These are phyloP conservation scores for Genyomyrus donnyi DNA, from an alignment of 2,113 vertebrate genomes.

Conservation along the genomic window DNA sequence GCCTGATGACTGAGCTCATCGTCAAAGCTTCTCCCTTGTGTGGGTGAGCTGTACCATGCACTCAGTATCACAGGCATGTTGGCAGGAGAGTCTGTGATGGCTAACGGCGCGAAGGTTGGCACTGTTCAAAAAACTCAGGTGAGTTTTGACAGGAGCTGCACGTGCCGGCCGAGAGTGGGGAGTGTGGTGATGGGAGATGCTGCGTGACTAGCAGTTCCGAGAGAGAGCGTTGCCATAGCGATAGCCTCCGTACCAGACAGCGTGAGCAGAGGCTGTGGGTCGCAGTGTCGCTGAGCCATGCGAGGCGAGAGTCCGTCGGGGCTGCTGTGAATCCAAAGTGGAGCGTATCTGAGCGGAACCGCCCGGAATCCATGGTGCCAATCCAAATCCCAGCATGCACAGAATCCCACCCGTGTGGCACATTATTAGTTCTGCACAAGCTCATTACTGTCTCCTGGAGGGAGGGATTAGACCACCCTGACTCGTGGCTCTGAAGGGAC, in stretches of 20 bases:
- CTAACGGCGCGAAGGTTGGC: background rate
- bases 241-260: background rate
- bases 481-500: background rate
- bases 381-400: constrained; percentile 6
- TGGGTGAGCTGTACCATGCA: background rate
- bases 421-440: background rate
- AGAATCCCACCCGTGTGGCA: background rate
- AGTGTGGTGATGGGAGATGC: background rate
- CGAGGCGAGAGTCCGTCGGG: background rate
- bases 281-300: background rate
- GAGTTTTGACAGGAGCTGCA: background rate
- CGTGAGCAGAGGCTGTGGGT: background rate
- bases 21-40: background rate
- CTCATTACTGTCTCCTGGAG: constrained; percentile 1
- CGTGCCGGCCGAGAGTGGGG: background rate
- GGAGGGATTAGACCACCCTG: background rate
- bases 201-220: background rate
- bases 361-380: background rate
- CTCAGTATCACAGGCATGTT: background rate
- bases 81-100: background rate
- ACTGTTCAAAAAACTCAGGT: background rate
- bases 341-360: background rate
- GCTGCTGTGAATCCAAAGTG: background rate
- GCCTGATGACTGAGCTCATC: background rate
- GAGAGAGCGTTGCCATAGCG: background rate